Conservation (phyloP, 2,888 invertebrate species). For the Cataglyphis albicans region DNA sequence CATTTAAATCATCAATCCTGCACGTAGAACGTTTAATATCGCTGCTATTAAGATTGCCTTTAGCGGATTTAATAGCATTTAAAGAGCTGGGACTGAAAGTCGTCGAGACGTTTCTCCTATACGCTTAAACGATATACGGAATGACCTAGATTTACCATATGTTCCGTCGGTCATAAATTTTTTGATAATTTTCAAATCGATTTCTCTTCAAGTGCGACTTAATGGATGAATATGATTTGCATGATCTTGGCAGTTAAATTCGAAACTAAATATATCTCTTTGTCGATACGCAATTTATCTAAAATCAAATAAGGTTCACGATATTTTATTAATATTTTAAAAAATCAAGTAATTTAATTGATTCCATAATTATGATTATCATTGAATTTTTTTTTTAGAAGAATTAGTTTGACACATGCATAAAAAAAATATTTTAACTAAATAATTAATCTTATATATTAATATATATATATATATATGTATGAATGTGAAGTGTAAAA, state of each 20-base stretch:
- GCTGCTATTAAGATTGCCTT: slow-evolving; percentile 40
- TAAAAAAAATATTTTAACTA: neutral
- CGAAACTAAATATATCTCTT: neutral
- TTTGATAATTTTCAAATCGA: slow-evolving; percentile 39
- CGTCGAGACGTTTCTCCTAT: neutral
- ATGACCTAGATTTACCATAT: slow-evolving; percentile 41
- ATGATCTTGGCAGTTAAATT: slow-evolving; percentile 5
- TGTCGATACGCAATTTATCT: neutral
- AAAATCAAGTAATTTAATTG: slow-evolving; percentile 5
- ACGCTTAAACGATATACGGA: neutral
- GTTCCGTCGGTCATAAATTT: slow-evolving; percentile 35
- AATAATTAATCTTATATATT: neutral
- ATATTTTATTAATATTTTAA: neutral
- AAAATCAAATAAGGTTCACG: neutral
- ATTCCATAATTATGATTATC: neutral
- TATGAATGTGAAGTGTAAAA: neutral
- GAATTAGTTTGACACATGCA: neutral
- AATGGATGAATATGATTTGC: slow-evolving; percentile 17
- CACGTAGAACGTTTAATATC: slow-evolving; percentile 32
- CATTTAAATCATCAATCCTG: slow-evolving; percentile 23
- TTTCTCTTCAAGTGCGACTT: slow-evolving; percentile 20
- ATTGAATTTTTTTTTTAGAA: neutral
- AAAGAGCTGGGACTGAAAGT: slow-evolving; percentile 31
- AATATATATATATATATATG: neutral
- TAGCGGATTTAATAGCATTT: slow-evolving; percentile 30